phyloP scores from a whole-genome alignment of 1,140 invertebrate genomes.

The Cotesia typhae region DNA sequence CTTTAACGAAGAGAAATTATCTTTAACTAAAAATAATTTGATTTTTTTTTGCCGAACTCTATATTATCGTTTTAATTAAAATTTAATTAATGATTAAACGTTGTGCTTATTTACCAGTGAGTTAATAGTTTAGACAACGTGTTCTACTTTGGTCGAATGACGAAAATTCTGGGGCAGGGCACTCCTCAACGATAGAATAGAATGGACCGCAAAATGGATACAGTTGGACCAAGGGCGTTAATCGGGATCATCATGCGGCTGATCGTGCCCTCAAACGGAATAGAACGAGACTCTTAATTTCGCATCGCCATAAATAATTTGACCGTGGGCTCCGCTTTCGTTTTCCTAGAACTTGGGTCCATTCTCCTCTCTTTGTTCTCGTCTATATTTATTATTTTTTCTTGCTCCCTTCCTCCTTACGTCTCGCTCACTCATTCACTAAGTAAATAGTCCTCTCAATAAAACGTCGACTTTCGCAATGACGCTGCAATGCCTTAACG shows the following conservation, averaged over 20 bases:
- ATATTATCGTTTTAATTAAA: too few relatives aligned
- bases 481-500: constrained; percentile 15
- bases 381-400: not conserved
- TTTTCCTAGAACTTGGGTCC: constrained; percentile 30
- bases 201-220: too few relatives aligned
- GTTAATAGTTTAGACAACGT: too few relatives aligned
- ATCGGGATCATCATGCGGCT: constrained; percentile 42
- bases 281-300: constrained; percentile 63
- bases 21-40: too few relatives aligned
- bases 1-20: too few relatives aligned
- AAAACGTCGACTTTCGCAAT: constrained; percentile 11
- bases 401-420: too few relatives aligned
- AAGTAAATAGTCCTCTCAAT: too few relatives aligned
- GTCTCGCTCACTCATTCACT: not conserved
- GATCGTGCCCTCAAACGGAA: constrained; percentile 52
- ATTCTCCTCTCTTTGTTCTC: constrained; percentile 25
- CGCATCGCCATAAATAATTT: constrained; percentile 66
- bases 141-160: too few relatives aligned
- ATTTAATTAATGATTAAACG: too few relatives aligned
- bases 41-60: too few relatives aligned
- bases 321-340: constrained; percentile 53
- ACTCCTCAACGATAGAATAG: not conserved
- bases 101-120: too few relatives aligned
- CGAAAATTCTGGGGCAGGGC: too few relatives aligned
- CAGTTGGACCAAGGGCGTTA: constrained; percentile 44